Percentiles rank a stretch among this genome's conserved stretches.
phyloP scores from a whole-genome alignment of 2,113 vertebrate genomes.

The Gracilinanus agilis region DNA sequence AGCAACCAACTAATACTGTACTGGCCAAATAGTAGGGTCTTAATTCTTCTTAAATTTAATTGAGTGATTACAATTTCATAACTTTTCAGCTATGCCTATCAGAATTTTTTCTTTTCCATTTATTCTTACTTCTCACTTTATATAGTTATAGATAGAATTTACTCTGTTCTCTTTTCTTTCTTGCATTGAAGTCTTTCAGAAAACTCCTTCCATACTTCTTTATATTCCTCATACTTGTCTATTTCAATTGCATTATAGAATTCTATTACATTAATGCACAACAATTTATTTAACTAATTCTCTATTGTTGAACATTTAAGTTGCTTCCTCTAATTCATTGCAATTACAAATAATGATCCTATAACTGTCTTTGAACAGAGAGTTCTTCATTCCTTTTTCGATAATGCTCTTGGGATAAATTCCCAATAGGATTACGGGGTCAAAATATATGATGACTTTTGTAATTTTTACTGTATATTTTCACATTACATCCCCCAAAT shows the following conservation, averaged over 20 bases:
- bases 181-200: neutral
- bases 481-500: neutral
- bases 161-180: neutral
- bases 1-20: neutral
- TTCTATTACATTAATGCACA: neutral
- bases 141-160: neutral
- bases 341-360: neutral
- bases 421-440: neutral
- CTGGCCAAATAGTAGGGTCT: neutral
- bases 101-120: neutral
- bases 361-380: neutral
- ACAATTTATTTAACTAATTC: neutral
- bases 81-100: neutral
- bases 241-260: neutral
- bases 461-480: neutral
- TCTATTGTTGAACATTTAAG: neutral
- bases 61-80: neutral
- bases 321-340: neutral
- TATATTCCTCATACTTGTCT: neutral
- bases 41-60: neutral
- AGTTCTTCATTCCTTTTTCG: neutral
- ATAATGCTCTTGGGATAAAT: neutral
- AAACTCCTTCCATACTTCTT: neutral
- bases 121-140: neutral
- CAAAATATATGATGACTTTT: neutral